Conservation (phyloP, 2,888 invertebrate species). For the Morpho deidamia region DNA sequence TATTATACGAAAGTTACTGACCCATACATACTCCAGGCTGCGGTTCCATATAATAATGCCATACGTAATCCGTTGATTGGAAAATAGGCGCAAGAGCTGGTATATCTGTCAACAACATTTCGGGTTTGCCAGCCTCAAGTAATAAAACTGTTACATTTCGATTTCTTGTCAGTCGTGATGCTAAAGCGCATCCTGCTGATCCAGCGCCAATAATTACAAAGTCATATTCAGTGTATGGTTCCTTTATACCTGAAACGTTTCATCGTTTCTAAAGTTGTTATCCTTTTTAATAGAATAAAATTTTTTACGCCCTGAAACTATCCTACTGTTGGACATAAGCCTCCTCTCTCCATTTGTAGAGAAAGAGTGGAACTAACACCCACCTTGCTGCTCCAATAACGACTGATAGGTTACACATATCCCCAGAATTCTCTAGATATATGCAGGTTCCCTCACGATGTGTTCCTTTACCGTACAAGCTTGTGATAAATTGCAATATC, state of each 20-base stretch:
- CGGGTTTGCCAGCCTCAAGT: conserved; percentile 69
- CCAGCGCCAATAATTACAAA: conserved; percentile 78
- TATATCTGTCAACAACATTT: conserved; percentile 59
- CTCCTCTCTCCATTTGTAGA: no score
- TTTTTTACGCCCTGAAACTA: no score
- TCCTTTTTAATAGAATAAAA: no score
- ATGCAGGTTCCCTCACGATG: no score
- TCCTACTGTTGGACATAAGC: no score
- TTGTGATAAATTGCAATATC: no score
- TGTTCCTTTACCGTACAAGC: no score
- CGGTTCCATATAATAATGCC: conserved; percentile 77
- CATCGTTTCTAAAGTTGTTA: no score
- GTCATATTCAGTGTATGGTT: conserved; percentile 59
- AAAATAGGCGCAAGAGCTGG: conserved; percentile 61
- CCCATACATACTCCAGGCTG: conserved; percentile 74
- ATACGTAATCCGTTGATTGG: conserved; percentile 61
- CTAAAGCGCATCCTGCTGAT: conserved; percentile 71
- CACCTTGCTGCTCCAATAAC: no score
- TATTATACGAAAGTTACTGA: conserved; percentile 15
- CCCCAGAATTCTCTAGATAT: no score
- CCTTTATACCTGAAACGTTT: conserved; percentile 45
- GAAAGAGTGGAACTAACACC: no score
- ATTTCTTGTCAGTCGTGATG: conserved; percentile 67
- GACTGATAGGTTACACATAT: no score
- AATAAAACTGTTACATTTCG: conserved; percentile 62